Evolutionary conservation across 2,797 vertebrate genomes (phyloP).

Genomic region (Myripristis murdjan): DNA sequence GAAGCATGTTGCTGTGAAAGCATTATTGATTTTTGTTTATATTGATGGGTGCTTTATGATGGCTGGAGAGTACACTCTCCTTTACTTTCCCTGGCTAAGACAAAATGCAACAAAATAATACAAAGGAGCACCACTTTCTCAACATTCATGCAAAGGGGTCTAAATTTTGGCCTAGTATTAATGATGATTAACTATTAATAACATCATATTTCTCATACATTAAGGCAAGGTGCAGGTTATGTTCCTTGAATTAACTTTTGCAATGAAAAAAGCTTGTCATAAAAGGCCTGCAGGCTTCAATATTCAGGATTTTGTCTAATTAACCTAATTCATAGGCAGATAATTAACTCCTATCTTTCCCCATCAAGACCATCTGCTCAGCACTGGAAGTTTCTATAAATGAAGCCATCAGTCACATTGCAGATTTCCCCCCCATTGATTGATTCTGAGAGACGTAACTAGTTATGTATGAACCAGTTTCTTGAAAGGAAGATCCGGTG

Average conservation of each 20-base stretch:
- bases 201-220: too few species aligned
- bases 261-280: too few species aligned
- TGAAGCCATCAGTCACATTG: background rate
- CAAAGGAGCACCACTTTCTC: background rate
- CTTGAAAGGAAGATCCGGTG: background rate
- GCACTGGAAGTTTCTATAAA: too few species aligned
- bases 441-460: background rate
- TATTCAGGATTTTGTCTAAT: background rate
- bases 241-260: too few species aligned
- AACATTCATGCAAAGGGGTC: too few species aligned
- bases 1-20: background rate
- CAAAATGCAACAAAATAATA: background rate
- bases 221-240: too few species aligned
- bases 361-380: background rate
- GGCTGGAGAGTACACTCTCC: too few species aligned
- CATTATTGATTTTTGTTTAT: too few species aligned
- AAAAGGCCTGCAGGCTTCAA: background rate
- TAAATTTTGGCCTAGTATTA: background rate
- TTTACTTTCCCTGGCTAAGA: too few species aligned
- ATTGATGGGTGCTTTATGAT: too few species aligned
- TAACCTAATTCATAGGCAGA: background rate
- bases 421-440: too few species aligned
- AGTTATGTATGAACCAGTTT: too few species aligned
- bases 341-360: background rate
- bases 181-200: background rate